phyloP scores from a whole-genome alignment of 1,140 invertebrate genomes.

The Drosophila arizonae region DNA sequence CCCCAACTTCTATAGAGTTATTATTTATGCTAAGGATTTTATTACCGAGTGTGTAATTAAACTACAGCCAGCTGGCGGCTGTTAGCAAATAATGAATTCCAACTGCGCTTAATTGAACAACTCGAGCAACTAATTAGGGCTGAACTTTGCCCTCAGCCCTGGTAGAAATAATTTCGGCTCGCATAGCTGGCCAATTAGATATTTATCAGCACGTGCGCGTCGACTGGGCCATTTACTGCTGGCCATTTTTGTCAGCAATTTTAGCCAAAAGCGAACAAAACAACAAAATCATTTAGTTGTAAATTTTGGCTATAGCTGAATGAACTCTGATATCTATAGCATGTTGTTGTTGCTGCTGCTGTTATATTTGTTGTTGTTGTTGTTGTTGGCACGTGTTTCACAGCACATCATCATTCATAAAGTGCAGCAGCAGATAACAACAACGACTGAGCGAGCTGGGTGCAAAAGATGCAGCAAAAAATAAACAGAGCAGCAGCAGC shows the following conservation, averaged over 20 bases:
- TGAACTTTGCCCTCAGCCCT: neutral
- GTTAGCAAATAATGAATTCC: neutral
- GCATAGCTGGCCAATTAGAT: conserved; percentile 30
- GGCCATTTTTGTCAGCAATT: conserved; percentile 57
- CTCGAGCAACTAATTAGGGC: neutral
- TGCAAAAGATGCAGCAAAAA: conserved; percentile 27
- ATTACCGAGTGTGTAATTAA: neutral
- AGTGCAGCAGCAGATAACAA: conserved; percentile 39
- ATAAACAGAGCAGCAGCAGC: conserved; percentile 41
- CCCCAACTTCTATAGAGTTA: too few relatives aligned
- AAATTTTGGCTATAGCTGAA: conserved; percentile 63
- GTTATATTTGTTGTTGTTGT: neutral
- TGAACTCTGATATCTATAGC: conserved; percentile 20
- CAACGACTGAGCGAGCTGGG: conserved; percentile 8
- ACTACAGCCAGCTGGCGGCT: neutral
- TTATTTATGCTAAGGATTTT: neutral
- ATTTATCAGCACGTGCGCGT: conserved; percentile 47
- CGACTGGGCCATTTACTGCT: conserved; percentile 27
- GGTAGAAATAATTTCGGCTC: conserved; percentile 16
- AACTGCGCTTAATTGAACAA: conserved; percentile 4
- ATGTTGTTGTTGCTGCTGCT: too few relatives aligned
- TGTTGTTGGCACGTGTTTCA: conserved; percentile 62
- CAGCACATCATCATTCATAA: conserved; percentile 63
- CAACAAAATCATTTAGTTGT: conserved; percentile 61
- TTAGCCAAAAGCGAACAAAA: conserved; percentile 28